These are phyloP conservation scores for Pterocles gutturalis DNA, from an alignment of 2,113 vertebrate genomes.

Conservation along the genomic window DNA sequence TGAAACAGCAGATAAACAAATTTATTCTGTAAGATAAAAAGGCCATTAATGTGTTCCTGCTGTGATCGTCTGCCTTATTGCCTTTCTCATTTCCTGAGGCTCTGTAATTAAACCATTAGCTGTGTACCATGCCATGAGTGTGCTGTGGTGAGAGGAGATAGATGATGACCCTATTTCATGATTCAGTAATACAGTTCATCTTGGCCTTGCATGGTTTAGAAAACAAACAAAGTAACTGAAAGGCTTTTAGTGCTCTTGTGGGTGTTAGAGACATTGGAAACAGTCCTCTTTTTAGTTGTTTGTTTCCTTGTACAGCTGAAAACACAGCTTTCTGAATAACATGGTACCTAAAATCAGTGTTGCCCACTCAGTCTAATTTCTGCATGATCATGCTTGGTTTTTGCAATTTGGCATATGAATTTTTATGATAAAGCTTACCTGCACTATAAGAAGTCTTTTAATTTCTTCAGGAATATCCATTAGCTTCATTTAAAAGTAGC, in stretches of 20 bases:
- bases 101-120: constrained; percentile 73
- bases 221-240: not conserved
- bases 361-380: not conserved
- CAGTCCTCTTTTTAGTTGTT: not conserved
- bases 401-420: not conserved
- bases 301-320: not conserved
- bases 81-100: constrained; percentile 58
- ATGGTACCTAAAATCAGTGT: not conserved
- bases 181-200: not conserved
- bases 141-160: not conserved
- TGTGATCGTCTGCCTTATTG: constrained; percentile 64
- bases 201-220: not conserved
- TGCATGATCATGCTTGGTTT: not conserved
- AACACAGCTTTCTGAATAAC: not conserved
- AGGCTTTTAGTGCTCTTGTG: not conserved
- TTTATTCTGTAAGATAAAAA: constrained; percentile 74
- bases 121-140: not conserved
- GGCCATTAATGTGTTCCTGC: constrained; percentile 67
- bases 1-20: constrained; percentile 76
- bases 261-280: not conserved
- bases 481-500: not conserved
- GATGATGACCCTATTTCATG: not conserved
- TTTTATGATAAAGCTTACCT: not conserved
- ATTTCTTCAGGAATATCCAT: not conserved
- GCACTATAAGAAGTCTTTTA: not conserved